These are phyloP conservation scores for Spondyliosoma cantharus DNA, from an alignment of 2,797 vertebrate genomes.

Conservation along the genomic window DNA sequence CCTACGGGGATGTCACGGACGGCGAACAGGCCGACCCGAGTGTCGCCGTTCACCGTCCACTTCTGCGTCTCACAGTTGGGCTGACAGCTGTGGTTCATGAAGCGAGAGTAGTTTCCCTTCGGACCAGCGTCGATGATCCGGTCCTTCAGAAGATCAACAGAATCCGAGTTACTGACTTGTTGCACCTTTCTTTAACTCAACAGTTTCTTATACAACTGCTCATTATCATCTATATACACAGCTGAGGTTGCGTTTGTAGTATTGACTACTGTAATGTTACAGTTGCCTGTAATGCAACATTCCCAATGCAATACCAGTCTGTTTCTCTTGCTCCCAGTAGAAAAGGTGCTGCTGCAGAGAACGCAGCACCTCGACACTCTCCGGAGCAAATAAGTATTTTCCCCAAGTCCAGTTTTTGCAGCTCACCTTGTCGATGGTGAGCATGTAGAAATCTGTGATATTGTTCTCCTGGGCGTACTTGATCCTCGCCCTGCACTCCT, in stretches of 20 bases:
- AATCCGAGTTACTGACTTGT: background rate
- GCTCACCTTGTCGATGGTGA: conserved; percentile 97
- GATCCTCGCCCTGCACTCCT: conserved; percentile 96
- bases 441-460: conserved; percentile 98
- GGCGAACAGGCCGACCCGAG: conserved; percentile 94
- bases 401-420: rapidly evolving
- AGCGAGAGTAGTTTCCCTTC: conserved; percentile 98
- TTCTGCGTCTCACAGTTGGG: conserved; percentile 99
- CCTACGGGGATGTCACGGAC: conserved; percentile 95
- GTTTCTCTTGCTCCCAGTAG: conserved; percentile 81
- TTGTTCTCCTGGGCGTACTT: conserved; percentile 95
- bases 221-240: background rate
- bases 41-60: conserved; percentile 98
- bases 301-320: conserved; percentile 87
- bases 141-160: conserved; percentile 81
- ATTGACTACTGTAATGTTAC: conserved; percentile 82
- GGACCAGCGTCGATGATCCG: conserved; percentile 98
- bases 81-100: conserved; percentile 99
- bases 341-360: conserved; percentile 52
- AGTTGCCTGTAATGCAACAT: conserved; percentile 72
- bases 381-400: conserved; percentile 62
- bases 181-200: background rate
- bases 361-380: conserved; percentile 61
- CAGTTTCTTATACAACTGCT: background rate
- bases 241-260: conserved; percentile 68